Evolutionary conservation across 2,113 vertebrate species (phyloP).

Genomic region (Sarotherodon lohbergeri): DNA sequence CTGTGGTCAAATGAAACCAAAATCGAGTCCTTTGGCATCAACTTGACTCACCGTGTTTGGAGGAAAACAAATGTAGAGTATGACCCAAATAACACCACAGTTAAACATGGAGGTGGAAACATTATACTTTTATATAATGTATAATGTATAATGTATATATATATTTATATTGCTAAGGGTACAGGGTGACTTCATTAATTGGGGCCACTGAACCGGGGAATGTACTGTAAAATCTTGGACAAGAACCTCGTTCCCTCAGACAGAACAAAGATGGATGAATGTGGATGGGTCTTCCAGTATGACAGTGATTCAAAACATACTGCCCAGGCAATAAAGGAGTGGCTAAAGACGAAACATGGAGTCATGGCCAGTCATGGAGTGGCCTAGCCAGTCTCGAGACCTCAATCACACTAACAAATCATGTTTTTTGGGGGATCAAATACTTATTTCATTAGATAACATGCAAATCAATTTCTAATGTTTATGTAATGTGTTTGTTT

Average conservation of each 20-base stretch:
- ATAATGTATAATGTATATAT: too few relatives aligned
- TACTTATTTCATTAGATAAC: background rate
- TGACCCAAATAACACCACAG: background rate
- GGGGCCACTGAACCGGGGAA: background rate
- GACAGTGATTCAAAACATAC: background rate
- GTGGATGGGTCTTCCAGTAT: background rate
- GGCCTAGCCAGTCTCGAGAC: background rate
- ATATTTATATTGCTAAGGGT: background rate
- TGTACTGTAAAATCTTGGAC: too few relatives aligned
- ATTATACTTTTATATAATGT: too few relatives aligned
- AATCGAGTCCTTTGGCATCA: background rate
- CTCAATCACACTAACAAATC: background rate
- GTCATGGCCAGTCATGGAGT: background rate
- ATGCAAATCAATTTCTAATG: background rate
- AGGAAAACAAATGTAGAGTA: background rate
- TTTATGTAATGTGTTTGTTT: background rate
- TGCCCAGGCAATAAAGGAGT: background rate
- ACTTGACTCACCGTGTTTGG: background rate
- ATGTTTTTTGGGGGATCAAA: background rate
- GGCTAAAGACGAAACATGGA: background rate
- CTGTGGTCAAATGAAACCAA: background rate
- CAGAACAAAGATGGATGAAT: too few relatives aligned
- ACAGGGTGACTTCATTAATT: background rate
- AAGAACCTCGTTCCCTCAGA: too few relatives aligned
- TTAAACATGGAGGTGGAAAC: too few relatives aligned